A percentile compares a stretch with the other conserved stretches of the same genome.
phyloP scores from a whole-genome alignment of 2,797 vertebrate genomes.

The Nannoperca obscura region DNA sequence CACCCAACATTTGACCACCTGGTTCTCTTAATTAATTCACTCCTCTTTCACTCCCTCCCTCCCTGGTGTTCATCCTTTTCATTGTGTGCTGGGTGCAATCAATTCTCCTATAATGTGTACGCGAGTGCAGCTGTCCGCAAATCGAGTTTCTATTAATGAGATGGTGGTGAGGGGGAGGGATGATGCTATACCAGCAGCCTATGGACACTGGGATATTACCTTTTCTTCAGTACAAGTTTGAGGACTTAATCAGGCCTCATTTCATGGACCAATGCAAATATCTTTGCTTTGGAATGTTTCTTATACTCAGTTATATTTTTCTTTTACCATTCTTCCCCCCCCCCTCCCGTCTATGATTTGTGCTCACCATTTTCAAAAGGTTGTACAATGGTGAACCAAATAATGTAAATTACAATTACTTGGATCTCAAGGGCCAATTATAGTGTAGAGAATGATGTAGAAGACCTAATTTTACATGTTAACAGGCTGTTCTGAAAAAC shows the following conservation, averaged over 20 bases:
- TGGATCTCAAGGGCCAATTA: constrained; percentile 11
- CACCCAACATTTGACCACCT: constrained; percentile 91
- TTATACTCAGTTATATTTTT: constrained; percentile 15
- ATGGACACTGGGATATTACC: constrained; percentile 78
- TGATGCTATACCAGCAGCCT: constrained; percentile 79
- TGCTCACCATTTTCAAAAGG: constrained; percentile 9
- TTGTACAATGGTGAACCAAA: constrained; percentile 6
- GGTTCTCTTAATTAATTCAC: constrained; percentile 92
- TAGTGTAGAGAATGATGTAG: constrained; percentile 7
- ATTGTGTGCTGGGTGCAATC: constrained; percentile 91
- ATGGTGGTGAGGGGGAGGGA: constrained; percentile 83
- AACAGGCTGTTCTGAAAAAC: constrained; percentile 48
- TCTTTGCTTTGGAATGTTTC: constrained; percentile 31
- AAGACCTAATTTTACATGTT: constrained; percentile 22
- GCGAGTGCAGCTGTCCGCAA: constrained; percentile 90
- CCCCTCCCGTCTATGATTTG: constrained; percentile 4
- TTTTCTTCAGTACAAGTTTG: constrained; percentile 67
- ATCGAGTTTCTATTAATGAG: constrained; percentile 92
- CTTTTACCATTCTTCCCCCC: not conserved
- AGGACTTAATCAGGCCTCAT: constrained; percentile 63
- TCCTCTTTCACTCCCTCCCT: constrained; percentile 88
- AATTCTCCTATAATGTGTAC: constrained; percentile 91
- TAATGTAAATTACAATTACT: constrained; percentile 15
- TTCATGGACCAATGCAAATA: constrained; percentile 40
- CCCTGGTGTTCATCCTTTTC: constrained; percentile 91